A percentile compares a stretch with the other conserved stretches of the same genome.
These are phyloP conservation scores for Lycocorax pyrrhopterus DNA, from an alignment of 2,113 vertebrate species.

Conservation along the genomic window DNA sequence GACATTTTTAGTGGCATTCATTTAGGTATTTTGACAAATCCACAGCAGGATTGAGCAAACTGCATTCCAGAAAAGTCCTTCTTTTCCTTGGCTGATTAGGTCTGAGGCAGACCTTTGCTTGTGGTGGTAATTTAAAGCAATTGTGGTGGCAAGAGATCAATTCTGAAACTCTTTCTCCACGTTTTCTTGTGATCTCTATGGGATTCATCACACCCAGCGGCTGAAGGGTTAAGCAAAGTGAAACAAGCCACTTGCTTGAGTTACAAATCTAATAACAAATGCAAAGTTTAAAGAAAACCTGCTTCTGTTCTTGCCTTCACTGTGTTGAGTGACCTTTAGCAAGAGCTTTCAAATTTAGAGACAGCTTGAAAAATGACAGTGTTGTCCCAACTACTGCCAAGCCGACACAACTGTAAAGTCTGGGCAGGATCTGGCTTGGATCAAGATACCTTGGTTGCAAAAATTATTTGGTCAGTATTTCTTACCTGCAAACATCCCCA, in stretches of 20 bases:
- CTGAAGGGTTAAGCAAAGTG: background rate
- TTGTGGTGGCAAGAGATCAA: background rate
- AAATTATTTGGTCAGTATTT: background rate
- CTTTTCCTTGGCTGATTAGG: background rate
- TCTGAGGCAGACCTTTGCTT: background rate
- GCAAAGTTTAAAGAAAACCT: background rate
- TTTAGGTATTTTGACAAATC: background rate
- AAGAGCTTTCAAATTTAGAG: background rate
- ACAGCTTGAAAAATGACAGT: background rate
- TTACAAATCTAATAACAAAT: background rate
- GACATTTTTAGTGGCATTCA: background rate
- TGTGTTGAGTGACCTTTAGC: background rate
- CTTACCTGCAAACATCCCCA: slow-evolving; percentile 89
- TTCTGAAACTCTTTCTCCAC: background rate
- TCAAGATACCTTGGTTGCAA: background rate
- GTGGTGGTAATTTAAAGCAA: background rate
- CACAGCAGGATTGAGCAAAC: background rate
- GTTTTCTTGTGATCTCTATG: background rate
- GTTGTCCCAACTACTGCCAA: background rate
- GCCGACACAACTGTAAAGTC: rapidly evolving
- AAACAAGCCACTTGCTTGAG: background rate
- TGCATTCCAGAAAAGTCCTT: background rate
- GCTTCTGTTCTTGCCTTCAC: background rate
- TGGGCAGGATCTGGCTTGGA: background rate
- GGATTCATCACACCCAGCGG: background rate